Conservation (phyloP, 2,888 invertebrate species). For the Theretra japonica region DNA sequence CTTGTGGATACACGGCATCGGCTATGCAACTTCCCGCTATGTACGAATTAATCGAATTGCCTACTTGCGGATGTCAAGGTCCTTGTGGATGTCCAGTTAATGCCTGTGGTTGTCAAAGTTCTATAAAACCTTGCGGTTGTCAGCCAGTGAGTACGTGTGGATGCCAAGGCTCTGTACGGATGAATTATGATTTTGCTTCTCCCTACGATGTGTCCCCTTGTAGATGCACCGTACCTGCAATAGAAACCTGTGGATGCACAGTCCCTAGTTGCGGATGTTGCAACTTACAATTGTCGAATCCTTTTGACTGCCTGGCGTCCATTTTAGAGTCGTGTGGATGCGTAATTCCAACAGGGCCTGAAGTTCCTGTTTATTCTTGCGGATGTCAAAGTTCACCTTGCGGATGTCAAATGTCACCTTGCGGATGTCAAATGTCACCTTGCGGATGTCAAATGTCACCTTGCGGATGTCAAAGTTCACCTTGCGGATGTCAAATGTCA, state of each 20-base stretch:
- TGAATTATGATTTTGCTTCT: neutral
- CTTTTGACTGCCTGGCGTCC: neutral
- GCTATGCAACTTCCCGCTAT: constrained; percentile 30
- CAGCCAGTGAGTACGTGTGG: constrained; percentile 35
- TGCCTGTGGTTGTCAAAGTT: constrained; percentile 1
- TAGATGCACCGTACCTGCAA: neutral
- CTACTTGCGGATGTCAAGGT: constrained; percentile 26
- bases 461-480: constrained; percentile 35
- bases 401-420: constrained; percentile 1
- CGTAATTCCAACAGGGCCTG: constrained; percentile 9
- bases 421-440: neutral
- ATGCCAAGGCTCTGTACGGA: constrained; percentile 35
- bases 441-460: constrained; percentile 21
- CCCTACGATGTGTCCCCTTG: constrained; percentile 6
- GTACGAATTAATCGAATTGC: constrained; percentile 29
- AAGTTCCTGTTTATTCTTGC: constrained; percentile 34
- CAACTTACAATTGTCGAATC: neutral
- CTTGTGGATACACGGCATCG: constrained; percentile 32
- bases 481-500: constrained; percentile 32
- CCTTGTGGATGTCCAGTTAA: constrained; percentile 29
- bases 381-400: constrained; percentile 34
- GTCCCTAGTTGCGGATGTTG: constrained; percentile 12
- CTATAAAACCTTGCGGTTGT: constrained; percentile 24
- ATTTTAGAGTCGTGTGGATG: constrained; percentile 9
- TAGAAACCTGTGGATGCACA: constrained; percentile 20